Conservation (phyloP, 2,113 vertebrate species). For the cat (Felis catus) region DNA sequence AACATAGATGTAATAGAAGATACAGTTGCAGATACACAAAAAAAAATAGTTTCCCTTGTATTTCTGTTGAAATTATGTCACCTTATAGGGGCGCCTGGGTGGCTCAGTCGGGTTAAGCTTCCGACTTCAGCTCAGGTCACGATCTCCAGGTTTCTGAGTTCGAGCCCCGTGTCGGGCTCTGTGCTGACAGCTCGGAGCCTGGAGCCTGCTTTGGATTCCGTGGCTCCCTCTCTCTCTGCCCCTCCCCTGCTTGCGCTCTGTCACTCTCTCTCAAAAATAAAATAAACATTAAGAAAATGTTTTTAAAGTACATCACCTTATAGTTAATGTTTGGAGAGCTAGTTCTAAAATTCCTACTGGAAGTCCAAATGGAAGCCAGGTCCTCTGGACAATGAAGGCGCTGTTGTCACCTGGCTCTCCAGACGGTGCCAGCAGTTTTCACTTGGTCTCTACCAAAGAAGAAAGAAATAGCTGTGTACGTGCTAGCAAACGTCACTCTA, state of each 20-base stretch:
- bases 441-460: neutral
- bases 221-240: too few species aligned
- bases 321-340: neutral
- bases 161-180: too few species aligned
- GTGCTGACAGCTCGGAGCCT: too few species aligned
- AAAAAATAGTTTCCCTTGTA: neutral
- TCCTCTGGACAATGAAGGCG: neutral
- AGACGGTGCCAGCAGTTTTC: neutral
- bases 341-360: neutral
- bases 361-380: neutral
- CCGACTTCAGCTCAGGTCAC: too few species aligned
- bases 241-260: too few species aligned
- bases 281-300: too few species aligned
- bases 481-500: neutral
- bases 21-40: neutral
- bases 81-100: too few species aligned
- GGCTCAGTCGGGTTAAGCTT: too few species aligned
- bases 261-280: too few species aligned
- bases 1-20: neutral
- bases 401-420: neutral
- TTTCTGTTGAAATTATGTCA: neutral
- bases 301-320: neutral
- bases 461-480: rapidly evolving
- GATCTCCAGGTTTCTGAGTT: too few species aligned
- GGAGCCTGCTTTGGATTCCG: too few species aligned